These are phyloP conservation scores for Haliclona indistincta DNA, from an alignment of 37 sponge, comb jelly and placozoan species.

Conservation along the genomic window DNA sequence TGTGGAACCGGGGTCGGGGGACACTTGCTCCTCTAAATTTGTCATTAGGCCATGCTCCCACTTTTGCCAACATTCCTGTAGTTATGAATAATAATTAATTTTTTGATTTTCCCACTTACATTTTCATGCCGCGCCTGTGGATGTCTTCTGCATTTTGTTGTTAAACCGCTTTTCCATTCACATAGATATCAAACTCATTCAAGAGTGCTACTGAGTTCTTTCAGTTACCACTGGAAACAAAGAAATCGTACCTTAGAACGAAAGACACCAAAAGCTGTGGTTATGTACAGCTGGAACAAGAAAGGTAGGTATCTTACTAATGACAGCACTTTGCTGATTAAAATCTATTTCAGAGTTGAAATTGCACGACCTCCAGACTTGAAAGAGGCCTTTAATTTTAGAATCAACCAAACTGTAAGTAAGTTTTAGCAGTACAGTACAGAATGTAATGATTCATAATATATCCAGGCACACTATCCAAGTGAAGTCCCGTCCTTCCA, in stretches of 20 bases:
- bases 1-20: too few relatives aligned
- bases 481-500: slow-evolving; percentile 30
- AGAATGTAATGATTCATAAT: background rate
- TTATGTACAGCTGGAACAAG: slow-evolving; percentile 53
- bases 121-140: too few relatives aligned
- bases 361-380: slow-evolving; percentile 53
- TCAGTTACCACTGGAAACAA: slow-evolving; percentile 13
- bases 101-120: too few relatives aligned
- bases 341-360: slow-evolving; percentile 27
- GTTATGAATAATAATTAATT: too few relatives aligned
- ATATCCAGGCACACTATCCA: slow-evolving; percentile 15
- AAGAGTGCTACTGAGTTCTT: too few relatives aligned
- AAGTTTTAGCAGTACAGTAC: background rate
- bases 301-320: slow-evolving; percentile 38
- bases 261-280: slow-evolving; percentile 45
- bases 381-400: slow-evolving; percentile 59
- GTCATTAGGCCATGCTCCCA: too few relatives aligned
- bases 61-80: too few relatives aligned
- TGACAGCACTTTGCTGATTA: background rate
- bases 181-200: too few relatives aligned
- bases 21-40: too few relatives aligned
- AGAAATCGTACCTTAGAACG: slow-evolving; percentile 4
- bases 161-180: too few relatives aligned
- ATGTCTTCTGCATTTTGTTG: too few relatives aligned
- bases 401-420: background rate